These are phyloP conservation scores for Heliconius congener DNA, from an alignment of 1,140 invertebrate genomes.

Conservation along the genomic window DNA sequence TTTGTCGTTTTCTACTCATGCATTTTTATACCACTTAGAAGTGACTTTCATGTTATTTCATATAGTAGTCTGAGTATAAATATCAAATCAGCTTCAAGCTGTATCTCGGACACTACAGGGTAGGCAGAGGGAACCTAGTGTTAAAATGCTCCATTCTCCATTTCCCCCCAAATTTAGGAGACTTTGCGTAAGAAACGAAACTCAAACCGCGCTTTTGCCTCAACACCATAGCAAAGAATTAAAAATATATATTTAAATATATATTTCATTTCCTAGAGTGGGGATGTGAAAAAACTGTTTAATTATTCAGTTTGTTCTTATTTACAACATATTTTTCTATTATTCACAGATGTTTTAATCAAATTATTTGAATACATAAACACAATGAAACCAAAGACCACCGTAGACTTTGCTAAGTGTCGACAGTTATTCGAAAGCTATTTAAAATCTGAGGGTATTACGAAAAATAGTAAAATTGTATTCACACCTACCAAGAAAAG, in stretches of 20 bases:
- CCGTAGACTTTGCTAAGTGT: slow-evolving; percentile 89
- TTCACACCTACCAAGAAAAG: slow-evolving; percentile 54
- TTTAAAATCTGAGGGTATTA: slow-evolving; percentile 62
- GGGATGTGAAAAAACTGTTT: too few species aligned
- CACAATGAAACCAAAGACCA: slow-evolving; percentile 86
- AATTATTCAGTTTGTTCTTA: too few species aligned
- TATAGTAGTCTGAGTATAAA: too few species aligned
- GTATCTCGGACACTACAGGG: too few species aligned
- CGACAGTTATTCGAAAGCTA: slow-evolving; percentile 83
- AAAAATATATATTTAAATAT: background rate
- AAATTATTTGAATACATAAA: slow-evolving; percentile 88
- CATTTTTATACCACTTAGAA: too few species aligned
- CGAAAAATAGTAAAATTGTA: slow-evolving; percentile 59
- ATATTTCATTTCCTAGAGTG: too few species aligned
- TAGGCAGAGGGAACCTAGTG: background rate
- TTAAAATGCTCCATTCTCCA: background rate
- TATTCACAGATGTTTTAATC: slow-evolving; percentile 81
- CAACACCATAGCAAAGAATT: background rate
- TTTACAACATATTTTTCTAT: slow-evolving; percentile 14
- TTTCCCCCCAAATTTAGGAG: background rate
- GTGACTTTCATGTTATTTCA: too few species aligned
- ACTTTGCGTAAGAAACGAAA: background rate
- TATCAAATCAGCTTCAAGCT: too few species aligned
- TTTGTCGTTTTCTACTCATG: too few species aligned
- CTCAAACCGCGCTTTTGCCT: too few species aligned